Evolutionary conservation across 2,113 vertebrate genomes (phyloP), one percentile per base, ranked within the genome.

Genomic region (Tychaedon coryphoeus): DNA sequence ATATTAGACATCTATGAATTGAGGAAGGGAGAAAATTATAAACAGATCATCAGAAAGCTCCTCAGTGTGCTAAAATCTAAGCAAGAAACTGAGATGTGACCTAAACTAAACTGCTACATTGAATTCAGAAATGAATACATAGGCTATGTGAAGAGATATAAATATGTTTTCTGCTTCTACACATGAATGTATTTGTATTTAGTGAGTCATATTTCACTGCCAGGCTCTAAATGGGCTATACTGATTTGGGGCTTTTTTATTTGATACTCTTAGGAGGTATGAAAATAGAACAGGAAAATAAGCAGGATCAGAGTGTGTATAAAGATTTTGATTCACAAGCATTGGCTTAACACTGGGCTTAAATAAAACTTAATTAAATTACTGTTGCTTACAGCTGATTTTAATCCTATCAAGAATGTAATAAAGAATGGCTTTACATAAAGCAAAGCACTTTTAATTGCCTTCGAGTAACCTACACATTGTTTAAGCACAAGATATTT

Each of bases 31-130:
- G 86, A 78, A 87, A 53, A 25, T 45, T 47, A 78, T 84, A 86
- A 95, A 92, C 34, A 94, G 86, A 90, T 87, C 31, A 94, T 84
- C 81, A 96, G 90, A 93, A 96, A 93, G 48, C 54, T 75, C 64
- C 69, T 85, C 4, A 31, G 62, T 77, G 28, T 89, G 82, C 87
- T 94, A 84, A 96, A 95, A 94, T 66, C 64, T 11, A 91, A 88
- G 64, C 33, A 95, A 81, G 85, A 92, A 90, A 96, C 94, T 82
- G 70, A 94, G 73, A 24, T 66, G 58, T 88, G 79, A 95, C 81
- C 78, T 45, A 73, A 94, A 87, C 47, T 92, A 89, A 97, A 93
- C 25, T 64, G 47, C 57, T 66, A 76, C 57, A 15, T 9, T 62
- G 77, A 51, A 94, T 69, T 90, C 67, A 53, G 42, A 90, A 96